Evolutionary conservation across 2,888 invertebrate genomes (phyloP).

Genomic region (Ommatoiulus sabulosus): DNA sequence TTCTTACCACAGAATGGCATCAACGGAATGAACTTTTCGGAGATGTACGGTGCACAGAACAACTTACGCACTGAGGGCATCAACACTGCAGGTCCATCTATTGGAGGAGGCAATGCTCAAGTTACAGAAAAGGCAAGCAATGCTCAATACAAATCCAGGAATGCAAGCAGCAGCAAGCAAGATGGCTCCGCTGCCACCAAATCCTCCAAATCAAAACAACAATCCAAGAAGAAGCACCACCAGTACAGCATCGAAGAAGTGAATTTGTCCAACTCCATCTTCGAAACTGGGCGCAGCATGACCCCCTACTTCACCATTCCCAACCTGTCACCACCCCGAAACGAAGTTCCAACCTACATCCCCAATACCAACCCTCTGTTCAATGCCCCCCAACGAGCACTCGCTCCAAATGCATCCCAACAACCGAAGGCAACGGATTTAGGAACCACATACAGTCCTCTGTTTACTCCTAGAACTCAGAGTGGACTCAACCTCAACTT

Average conservation of each 20-base stretch:
- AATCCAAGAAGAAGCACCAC: slow-evolving; percentile 58
- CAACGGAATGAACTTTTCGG: slow-evolving; percentile 39
- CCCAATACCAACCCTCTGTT: slow-evolving; percentile 64
- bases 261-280: slow-evolving; percentile 63
- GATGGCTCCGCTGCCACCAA: slow-evolving; percentile 33
- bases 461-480: slow-evolving; percentile 64
- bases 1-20: slow-evolving; percentile 18
- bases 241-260: slow-evolving; percentile 64
- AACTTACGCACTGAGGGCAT: not conserved
- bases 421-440: slow-evolving; percentile 61
- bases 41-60: not conserved
- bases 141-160: slow-evolving; percentile 42
- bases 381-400: slow-evolving; percentile 63
- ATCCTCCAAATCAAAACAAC: slow-evolving; percentile 60
- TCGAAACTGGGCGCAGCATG: slow-evolving; percentile 64
- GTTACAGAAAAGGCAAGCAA: slow-evolving; percentile 32
- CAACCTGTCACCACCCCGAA: slow-evolving; percentile 64
- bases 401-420: slow-evolving; percentile 60
- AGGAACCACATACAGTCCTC: slow-evolving; percentile 63
- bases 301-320: slow-evolving; percentile 65
- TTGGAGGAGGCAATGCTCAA: not conserved
- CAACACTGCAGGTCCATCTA: not conserved
- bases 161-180: slow-evolving; percentile 39
- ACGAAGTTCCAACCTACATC: slow-evolving; percentile 65
- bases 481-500: slow-evolving; percentile 59